Evolutionary conservation across 2,113 vertebrate species (phyloP).

Genomic region (Symphodus melops): DNA sequence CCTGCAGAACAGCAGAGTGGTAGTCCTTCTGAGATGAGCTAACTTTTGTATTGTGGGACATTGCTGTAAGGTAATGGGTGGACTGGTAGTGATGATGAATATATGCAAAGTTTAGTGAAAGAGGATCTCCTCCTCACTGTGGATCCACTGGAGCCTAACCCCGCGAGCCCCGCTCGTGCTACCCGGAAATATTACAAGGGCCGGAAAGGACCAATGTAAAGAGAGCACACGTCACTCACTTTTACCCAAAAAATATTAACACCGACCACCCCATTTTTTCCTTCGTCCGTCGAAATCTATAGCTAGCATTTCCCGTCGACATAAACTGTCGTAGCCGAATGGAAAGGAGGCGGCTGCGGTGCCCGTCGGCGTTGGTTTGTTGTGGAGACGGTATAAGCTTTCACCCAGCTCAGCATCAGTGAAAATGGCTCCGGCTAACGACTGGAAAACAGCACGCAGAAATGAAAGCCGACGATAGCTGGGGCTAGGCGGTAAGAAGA

Average conservation of each 20-base stretch:
- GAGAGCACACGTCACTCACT: constrained; percentile 85
- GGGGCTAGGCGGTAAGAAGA: constrained; percentile 75
- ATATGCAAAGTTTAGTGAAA: background rate
- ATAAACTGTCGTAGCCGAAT: constrained; percentile 24
- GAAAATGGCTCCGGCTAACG: constrained; percentile 82
- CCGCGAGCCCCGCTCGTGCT: constrained; percentile 64
- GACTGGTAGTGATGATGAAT: background rate
- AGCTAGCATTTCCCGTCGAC: constrained; percentile 35
- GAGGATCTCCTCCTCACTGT: background rate
- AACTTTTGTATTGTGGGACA: background rate
- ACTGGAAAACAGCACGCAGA: constrained; percentile 83
- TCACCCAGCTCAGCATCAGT: constrained; percentile 75
- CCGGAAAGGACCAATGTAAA: constrained; percentile 85
- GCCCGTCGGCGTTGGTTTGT: constrained; percentile 53
- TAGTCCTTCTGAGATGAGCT: background rate
- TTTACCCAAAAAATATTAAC: constrained; percentile 78
- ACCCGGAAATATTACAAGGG: constrained; percentile 83
- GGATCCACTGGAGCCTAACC: constrained; percentile 22
- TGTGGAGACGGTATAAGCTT: constrained; percentile 51
- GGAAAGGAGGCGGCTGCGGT: constrained; percentile 40
- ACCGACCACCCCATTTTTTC: constrained; percentile 73
- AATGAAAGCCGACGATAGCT: constrained; percentile 78
- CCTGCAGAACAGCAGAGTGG: constrained; percentile 4
- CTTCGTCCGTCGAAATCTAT: constrained; percentile 66
- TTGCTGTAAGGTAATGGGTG: background rate